phyloP scores from a whole-genome alignment of 2,888 invertebrate species.

The Metellina segmentata region DNA sequence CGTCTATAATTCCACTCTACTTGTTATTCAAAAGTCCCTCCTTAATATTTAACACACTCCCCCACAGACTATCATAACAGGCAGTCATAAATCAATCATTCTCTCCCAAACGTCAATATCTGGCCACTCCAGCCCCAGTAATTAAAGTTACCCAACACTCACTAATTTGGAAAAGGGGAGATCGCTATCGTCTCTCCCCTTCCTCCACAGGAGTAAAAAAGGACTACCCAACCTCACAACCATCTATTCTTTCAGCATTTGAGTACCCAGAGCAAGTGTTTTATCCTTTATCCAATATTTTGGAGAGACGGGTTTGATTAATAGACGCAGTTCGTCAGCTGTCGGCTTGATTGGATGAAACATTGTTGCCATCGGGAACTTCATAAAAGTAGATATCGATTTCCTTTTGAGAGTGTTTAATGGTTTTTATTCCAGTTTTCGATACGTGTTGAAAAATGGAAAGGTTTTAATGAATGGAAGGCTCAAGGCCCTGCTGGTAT shows the following conservation, averaged over 20 bases:
- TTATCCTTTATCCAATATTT: slow-evolving; percentile 46
- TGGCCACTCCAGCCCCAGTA: not conserved
- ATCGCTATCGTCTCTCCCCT: not conserved
- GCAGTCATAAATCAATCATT: not conserved
- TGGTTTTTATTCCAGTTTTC: slow-evolving; percentile 29
- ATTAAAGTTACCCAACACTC: not conserved
- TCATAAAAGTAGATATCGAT: slow-evolving; percentile 48
- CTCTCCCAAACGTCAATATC: not conserved
- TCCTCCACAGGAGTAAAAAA: not conserved
- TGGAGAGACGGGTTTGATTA: slow-evolving; percentile 29
- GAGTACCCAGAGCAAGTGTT: not conserved
- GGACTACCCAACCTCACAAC: not conserved
- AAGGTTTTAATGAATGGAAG: slow-evolving; percentile 25
- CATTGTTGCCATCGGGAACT: slow-evolving; percentile 33
- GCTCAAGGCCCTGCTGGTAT: not conserved
- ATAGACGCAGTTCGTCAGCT: slow-evolving; percentile 49
- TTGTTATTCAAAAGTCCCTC: not conserved
- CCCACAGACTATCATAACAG: not conserved
- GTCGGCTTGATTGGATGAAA: slow-evolving; percentile 23
- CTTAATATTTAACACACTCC: not conserved
- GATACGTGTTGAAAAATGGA: not conserved
- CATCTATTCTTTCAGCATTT: not conserved
- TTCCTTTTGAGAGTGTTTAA: slow-evolving; percentile 39
- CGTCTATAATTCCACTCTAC: not conserved
- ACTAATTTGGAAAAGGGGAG: not conserved